A percentile compares a stretch with the other conserved stretches of the same genome.
Evolutionary conservation across 1,140 invertebrate species (phyloP).

Genomic region (Atta texana): DNA sequence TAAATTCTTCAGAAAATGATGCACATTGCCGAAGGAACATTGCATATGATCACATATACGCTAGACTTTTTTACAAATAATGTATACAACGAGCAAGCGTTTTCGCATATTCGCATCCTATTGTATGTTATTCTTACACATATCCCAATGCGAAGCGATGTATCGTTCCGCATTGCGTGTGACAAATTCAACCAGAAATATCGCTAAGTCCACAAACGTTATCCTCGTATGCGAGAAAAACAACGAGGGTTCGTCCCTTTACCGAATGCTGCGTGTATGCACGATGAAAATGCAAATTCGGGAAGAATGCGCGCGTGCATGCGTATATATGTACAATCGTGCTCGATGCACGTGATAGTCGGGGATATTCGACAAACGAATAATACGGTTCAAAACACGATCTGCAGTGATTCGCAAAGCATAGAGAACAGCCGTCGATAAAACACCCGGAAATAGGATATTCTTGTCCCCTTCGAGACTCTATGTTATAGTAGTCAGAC

Average conservation of each 20-base stretch:
- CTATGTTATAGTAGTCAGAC: slow-evolving; percentile 54
- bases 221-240: slow-evolving; percentile 37
- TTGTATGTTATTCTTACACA: slow-evolving; percentile 50
- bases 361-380: slow-evolving; percentile 50
- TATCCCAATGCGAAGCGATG: slow-evolving; percentile 2
- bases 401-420: slow-evolving; percentile 61
- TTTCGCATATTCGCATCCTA: slow-evolving; percentile 44
- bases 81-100: slow-evolving; percentile 39
- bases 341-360: neutral
- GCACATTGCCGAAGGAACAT: neutral
- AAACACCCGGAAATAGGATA: slow-evolving; percentile 70
- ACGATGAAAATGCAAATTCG: slow-evolving; percentile 60
- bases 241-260: slow-evolving; percentile 31
- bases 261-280: slow-evolving; percentile 39
- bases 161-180: slow-evolving; percentile 20
- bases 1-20: neutral
- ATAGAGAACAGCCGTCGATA: slow-evolving; percentile 67
- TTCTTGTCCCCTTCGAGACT: slow-evolving; percentile 56
- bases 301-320: neutral
- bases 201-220: slow-evolving; percentile 57
- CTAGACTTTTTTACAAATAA: slow-evolving; percentile 31
- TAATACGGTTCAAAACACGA: slow-evolving; percentile 64
- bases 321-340: neutral
- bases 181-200: slow-evolving; percentile 53
- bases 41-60: neutral